Percentiles rank a stretch among this genome's conserved stretches.
Evolutionary conservation across 2,888 invertebrate genomes (phyloP).

Genomic region (Heliconius charithonia): DNA sequence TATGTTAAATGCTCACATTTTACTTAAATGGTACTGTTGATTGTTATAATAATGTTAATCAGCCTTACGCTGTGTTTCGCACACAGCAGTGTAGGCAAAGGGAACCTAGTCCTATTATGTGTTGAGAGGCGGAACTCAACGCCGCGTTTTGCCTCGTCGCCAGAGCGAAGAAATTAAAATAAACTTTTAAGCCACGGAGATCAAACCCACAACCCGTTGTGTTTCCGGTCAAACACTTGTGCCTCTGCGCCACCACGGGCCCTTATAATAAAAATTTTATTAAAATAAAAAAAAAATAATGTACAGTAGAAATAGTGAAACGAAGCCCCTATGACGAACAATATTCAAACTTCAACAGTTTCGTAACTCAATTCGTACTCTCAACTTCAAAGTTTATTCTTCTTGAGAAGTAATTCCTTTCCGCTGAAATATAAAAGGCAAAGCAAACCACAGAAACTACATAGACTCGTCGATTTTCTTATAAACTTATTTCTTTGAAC

Average conservation of each 20-base stretch:
- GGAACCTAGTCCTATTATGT: too few relatives aligned
- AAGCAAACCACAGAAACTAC: conserved; percentile 27
- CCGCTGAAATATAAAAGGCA: conserved; percentile 22
- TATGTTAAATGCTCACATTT: not conserved
- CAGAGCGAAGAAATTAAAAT: too few relatives aligned
- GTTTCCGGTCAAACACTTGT: too few relatives aligned
- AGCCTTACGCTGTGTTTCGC: too few relatives aligned
- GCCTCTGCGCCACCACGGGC: too few relatives aligned
- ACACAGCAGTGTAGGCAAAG: too few relatives aligned
- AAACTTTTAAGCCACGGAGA: too few relatives aligned
- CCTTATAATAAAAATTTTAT: not conserved
- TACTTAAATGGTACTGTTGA: too few relatives aligned
- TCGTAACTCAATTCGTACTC: conserved; percentile 12
- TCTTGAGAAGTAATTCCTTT: conserved; percentile 13
- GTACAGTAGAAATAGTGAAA: not conserved
- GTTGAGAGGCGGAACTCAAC: too few relatives aligned
- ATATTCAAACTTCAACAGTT: conserved; percentile 26
- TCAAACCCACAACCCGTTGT: too few relatives aligned
- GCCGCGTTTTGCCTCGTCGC: too few relatives aligned
- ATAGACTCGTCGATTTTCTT: conserved; percentile 24
- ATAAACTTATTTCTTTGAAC: conserved; percentile 25
- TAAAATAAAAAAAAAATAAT: not conserved
- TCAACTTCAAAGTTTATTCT: conserved; percentile 22
- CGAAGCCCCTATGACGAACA: conserved; percentile 15
- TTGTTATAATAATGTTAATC: too few relatives aligned